Conservation (phyloP, 23 tunicate genomes). For the Ascidia mentula region DNA sequence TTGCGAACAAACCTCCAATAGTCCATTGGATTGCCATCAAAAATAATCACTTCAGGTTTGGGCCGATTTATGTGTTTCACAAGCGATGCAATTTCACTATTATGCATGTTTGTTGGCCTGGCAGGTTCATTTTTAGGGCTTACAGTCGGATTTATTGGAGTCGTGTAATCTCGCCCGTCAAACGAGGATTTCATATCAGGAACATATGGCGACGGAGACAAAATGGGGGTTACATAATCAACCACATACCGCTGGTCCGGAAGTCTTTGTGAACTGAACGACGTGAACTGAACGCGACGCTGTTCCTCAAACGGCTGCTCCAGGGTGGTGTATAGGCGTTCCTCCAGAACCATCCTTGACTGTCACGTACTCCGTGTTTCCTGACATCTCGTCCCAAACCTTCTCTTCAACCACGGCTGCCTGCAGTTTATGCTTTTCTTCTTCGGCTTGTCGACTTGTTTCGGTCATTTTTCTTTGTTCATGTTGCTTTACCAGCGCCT, state of each 20-base stretch:
- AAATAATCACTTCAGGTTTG: not conserved
- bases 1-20: slow-evolving; percentile 2
- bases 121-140: not conserved
- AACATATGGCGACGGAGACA: not conserved
- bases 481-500: not conserved
- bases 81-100: slow-evolving; percentile 2
- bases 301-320: not conserved
- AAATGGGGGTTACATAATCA: not conserved
- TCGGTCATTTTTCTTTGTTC: not conserved
- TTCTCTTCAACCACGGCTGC: not conserved
- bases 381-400: not conserved
- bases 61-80: not conserved
- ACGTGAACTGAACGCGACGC: not conserved
- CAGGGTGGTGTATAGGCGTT: not conserved
- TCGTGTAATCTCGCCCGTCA: not conserved
- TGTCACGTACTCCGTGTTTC: not conserved
- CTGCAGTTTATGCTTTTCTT: not conserved
- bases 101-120: not conserved
- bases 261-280: not conserved
- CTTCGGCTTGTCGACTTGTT: not conserved
- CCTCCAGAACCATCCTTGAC: not conserved
- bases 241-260: slow-evolving; percentile 15
- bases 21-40: not conserved
- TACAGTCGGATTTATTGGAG: not conserved
- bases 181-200: not conserved